phyloP scores from a whole-genome alignment of 2,888 invertebrate genomes.

The Meta bourneti region DNA sequence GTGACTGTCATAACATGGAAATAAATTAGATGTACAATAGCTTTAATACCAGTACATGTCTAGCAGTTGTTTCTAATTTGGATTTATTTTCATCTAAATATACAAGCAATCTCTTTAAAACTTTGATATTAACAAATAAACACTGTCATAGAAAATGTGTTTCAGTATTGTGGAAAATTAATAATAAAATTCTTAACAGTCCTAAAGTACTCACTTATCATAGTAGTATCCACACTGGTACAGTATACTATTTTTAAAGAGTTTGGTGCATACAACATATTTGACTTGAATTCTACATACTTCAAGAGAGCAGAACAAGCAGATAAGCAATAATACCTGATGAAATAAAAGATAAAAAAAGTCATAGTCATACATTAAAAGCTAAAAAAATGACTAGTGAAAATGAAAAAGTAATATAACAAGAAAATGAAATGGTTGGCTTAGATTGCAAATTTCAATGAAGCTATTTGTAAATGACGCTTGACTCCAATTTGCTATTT shows the following conservation, averaged over 20 bases:
- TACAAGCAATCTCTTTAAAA: no score
- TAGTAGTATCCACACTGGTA: conserved; percentile 89
- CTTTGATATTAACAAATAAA: no score
- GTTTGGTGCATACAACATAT: conserved; percentile 87
- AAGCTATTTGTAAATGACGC: no score
- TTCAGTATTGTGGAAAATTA: neutral
- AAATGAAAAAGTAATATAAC: neutral
- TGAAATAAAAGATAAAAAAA: neutral
- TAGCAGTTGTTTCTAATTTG: no score
- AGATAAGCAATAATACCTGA: conserved; percentile 91
- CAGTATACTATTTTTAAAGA: conserved; percentile 91
- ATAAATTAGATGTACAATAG: no score
- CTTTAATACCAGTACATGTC: no score
- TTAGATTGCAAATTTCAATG: no score
- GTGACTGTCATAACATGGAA: no score
- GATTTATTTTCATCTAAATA: no score
- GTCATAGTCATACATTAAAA: neutral
- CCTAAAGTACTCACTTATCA: conserved; percentile 86
- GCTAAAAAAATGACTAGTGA: neutral
- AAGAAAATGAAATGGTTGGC: neutral
- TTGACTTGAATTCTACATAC: conserved; percentile 90
- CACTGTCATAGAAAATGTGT: no score
- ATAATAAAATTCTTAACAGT: neutral
- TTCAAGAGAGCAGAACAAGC: conserved; percentile 91
- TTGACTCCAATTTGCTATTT: no score